Base-by-base conservation (phyloP, 2,113 vertebrate genomes). In the Xiphias gladius region DNA sequence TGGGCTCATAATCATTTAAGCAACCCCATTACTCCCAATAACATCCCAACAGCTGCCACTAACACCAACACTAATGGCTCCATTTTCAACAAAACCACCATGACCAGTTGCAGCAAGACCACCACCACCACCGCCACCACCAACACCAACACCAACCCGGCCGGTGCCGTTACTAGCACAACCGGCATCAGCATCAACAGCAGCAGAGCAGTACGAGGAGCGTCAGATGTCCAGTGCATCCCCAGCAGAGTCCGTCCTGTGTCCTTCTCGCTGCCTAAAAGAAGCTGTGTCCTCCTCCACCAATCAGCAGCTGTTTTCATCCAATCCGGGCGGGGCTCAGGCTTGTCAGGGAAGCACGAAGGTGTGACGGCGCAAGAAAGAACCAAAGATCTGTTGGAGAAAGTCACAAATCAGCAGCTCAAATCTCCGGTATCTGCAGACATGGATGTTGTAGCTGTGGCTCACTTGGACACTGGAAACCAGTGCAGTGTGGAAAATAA, bases 251-350 rank as follows among this genome's bases (percentile, higher is more conserved):
- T 89, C 24, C 91, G 93, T 0, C 93, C 93, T 0, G 92, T 94
- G 19, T 93, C 91, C 71, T 93, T 94, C 86, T 91, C 93, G 0
- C 85, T 94, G 57, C 92, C 93, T 13, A 94, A 93, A 63, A 86
- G 92, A 75, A 92, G 72, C 82, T 92, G 92, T 4, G 83, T 91
- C 72, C 92, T 94, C 17, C 89, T 93, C 22, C 91, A 93, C 85
- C 92, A 88, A 54, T 92, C 93, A 3, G 93, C 93, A 0, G 90
- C 92, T 0, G 84, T 93, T 54, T 94, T 94, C 57, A 86, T 93
- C 73, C 93, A 94, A 63, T 79, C 88, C 0, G 87, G 89, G 1
- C 83, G 35, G 7, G 64, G 78, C 61, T 88, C 83, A 0, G 50
- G 58, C 7, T 48, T 81, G 70, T 55, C 79, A 2, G 73, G 74